These are phyloP conservation scores for Ennomos fuscantarius DNA, from an alignment of 2,888 invertebrate genomes.

Conservation along the genomic window DNA sequence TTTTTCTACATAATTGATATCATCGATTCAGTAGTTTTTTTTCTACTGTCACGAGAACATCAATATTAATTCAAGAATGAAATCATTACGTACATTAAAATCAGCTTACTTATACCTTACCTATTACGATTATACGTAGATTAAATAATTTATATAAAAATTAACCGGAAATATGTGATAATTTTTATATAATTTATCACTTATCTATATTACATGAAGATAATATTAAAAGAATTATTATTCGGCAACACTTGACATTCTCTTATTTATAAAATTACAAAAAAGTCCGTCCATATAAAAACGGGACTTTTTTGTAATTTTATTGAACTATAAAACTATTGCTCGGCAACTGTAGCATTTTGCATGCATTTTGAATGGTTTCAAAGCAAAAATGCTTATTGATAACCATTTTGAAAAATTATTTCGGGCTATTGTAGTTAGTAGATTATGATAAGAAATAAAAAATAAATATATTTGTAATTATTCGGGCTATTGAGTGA, in stretches of 20 bases:
- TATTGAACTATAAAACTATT: conserved; percentile 74
- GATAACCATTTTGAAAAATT: conserved; percentile 61
- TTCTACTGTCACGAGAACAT: conserved; percentile 44
- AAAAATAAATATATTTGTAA: conserved; percentile 60
- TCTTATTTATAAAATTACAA: conserved; percentile 57
- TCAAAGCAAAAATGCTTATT: conserved; percentile 48
- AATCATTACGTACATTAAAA: conserved; percentile 83
- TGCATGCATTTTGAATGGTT: conserved; percentile 56
- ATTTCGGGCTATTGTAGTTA: conserved; percentile 80
- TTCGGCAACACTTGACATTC: conserved; percentile 85
- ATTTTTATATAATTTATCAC: conserved; percentile 61
- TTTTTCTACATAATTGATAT: conserved; percentile 69
- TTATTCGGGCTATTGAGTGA: conserved; percentile 71
- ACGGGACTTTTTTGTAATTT: conserved; percentile 52
- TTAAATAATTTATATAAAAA: conserved; percentile 58
- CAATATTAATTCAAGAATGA: conserved; percentile 82
- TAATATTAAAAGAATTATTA: conserved; percentile 82
- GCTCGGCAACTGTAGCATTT: conserved; percentile 72
- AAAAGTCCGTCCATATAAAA: conserved; percentile 42
- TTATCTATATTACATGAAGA: conserved; percentile 81
- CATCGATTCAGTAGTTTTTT: conserved; percentile 43
- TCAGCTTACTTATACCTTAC: conserved; percentile 83
- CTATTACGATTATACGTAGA: conserved; percentile 79
- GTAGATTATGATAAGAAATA: conserved; percentile 53
- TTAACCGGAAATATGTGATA: conserved; percentile 31